Percentiles rank a stretch among this genome's conserved stretches.
These are phyloP conservation scores for Enteromius paludinosus DNA, from an alignment of 2,797 vertebrate genomes.

Conservation along the genomic window DNA sequence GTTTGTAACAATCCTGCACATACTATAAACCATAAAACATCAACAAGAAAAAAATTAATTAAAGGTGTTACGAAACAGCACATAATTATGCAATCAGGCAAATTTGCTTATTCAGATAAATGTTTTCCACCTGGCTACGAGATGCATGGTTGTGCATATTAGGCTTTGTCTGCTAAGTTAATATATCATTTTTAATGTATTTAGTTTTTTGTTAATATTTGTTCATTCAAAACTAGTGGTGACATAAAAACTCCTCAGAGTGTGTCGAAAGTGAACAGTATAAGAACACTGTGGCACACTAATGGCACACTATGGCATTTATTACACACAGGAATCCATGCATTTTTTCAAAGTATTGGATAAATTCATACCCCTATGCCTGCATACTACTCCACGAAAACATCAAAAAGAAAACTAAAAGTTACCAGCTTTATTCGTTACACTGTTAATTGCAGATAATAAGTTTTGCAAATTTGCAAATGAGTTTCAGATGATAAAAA, in stretches of 20 bases:
- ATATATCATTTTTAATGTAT: not conserved
- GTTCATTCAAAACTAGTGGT: not conserved
- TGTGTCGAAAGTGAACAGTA: not conserved
- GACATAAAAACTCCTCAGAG: not conserved
- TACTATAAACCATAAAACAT: not conserved
- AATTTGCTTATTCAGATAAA: not conserved
- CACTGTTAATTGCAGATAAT: no score
- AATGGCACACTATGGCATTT: not conserved
- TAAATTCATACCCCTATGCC: not conserved
- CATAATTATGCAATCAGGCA: not conserved
- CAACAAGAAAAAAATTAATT: not conserved
- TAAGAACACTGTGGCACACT: conserved; percentile 9
- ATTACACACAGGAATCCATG: not conserved
- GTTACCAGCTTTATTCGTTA: no score
- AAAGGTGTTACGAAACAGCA: not conserved
- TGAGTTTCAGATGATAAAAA: no score
- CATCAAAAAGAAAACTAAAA: no score
- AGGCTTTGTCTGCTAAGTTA: not conserved
- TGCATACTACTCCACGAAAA: not conserved
- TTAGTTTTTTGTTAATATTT: not conserved
- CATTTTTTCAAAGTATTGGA: not conserved
- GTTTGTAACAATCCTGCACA: not conserved
- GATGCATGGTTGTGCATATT: not conserved
- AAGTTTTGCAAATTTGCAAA: no score
- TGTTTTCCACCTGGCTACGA: not conserved